A percentile compares a stretch with the other conserved stretches of the same genome.
Evolutionary conservation across 2,797 vertebrate genomes (phyloP).

Genomic region (Staurois parvus): DNA sequence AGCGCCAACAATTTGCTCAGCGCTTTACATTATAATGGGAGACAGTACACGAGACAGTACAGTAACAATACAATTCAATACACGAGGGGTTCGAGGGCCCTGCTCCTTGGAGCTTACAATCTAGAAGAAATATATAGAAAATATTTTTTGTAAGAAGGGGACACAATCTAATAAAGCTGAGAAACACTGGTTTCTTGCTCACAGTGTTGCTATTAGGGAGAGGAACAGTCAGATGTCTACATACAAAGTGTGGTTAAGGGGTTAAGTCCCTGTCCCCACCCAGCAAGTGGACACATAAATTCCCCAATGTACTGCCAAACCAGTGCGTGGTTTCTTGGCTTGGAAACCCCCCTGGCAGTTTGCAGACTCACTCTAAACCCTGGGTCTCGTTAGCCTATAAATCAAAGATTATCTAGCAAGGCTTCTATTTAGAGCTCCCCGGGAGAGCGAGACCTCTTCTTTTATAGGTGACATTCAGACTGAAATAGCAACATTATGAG

Average conservation of each 20-base stretch:
- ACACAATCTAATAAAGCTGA: not conserved
- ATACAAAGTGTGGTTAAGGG: not conserved
- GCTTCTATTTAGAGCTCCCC: slow-evolving; percentile 76
- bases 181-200: not conserved
- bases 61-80: too few relatives aligned
- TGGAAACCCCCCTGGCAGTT: slow-evolving; percentile 65
- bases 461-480: slow-evolving; percentile 77
- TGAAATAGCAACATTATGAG: slow-evolving; percentile 74
- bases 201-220: not conserved
- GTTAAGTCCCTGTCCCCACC: slow-evolving; percentile 33
- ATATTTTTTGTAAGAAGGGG: not conserved
- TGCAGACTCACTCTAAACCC: slow-evolving; percentile 63
- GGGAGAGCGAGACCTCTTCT: slow-evolving; percentile 74
- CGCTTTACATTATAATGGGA: too few relatives aligned
- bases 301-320: slow-evolving; percentile 59
- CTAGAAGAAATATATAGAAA: too few relatives aligned
- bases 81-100: too few relatives aligned
- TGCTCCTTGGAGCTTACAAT: too few relatives aligned
- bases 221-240: not conserved
- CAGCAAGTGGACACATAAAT: slow-evolving; percentile 48
- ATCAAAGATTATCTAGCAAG: slow-evolving; percentile 74
- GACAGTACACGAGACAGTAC: too few relatives aligned
- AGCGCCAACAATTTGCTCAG: too few relatives aligned
- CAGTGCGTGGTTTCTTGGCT: slow-evolving; percentile 67
- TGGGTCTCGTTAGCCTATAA: slow-evolving; percentile 69